Percentiles rank a stretch among this genome's conserved stretches.
Evolutionary conservation across 2,888 invertebrate genomes (phyloP).

Genomic region (Vanessa cardui): DNA sequence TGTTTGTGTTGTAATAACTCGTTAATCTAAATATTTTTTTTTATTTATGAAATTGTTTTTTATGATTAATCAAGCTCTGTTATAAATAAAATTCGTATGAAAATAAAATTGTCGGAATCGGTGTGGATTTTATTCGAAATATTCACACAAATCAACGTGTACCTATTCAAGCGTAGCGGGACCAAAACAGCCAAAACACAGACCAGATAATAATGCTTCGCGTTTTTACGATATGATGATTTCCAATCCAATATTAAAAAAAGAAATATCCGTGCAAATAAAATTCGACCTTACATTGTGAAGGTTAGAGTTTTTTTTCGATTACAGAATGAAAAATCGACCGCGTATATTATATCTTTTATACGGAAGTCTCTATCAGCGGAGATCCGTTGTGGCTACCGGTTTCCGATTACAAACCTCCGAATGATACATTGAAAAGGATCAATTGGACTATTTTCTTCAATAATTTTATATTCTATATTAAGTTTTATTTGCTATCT

Average conservation of each 20-base stretch:
- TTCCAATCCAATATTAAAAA: constrained; percentile 35
- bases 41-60: not conserved
- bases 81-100: not conserved
- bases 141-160: constrained; percentile 18
- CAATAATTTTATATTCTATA: not conserved
- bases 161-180: constrained; percentile 15
- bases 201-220: constrained; percentile 20
- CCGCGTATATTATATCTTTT: constrained; percentile 27
- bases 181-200: constrained; percentile 20
- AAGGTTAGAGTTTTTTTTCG: constrained; percentile 18
- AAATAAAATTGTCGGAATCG: not conserved
- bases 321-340: constrained; percentile 11
- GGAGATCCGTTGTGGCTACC: constrained; percentile 51
- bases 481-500: not conserved
- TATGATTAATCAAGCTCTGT: not conserved
- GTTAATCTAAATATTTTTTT: not conserved
- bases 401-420: constrained; percentile 45
- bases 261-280: not conserved
- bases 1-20: not conserved
- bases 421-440: constrained; percentile 15
- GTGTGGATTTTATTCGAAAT: constrained; percentile 14
- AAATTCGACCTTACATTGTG: constrained; percentile 14
- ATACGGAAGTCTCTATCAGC: constrained; percentile 48
- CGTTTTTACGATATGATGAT: constrained; percentile 34
- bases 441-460: constrained; percentile 24